Base-by-base conservation (phyloP, 2,797 vertebrate species). In the Sitta carolinensis region DNA sequence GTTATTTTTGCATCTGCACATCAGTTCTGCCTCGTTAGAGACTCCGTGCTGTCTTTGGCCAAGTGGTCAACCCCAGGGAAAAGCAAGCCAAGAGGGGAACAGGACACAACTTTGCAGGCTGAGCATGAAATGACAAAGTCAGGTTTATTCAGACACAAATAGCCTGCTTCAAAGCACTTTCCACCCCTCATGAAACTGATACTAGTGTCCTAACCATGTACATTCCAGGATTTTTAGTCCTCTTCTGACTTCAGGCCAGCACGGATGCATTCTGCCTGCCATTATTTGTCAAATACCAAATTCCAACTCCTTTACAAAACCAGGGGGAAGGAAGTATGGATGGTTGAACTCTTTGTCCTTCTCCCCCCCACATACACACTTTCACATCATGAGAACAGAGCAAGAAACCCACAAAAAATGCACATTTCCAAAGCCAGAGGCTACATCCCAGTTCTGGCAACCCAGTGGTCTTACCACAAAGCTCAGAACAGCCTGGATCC, bases 401-500 rank as follows among this genome's bases (percentile, higher is more conserved):
- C 50, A 88, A 93, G 32, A 78, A 96, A 96, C 59, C 91, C 91
- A 93, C 80, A 94, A 94, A 91, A 95, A 93, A 91, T 72, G 91
- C 76, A 63, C 76, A 82, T 87, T 93, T 84, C 87, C 57, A 63
- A 91, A 82, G 94, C 93, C 6, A 9, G 77, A 90, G 80, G 94
- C 92, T 88, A 80, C 43, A 4, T 94, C 94, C 70, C 80, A 43
- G 70, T 86, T 67, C 70, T 88, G 70, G 74, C 93, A 94, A 73
- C 9, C 16, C 73, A 86, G 66, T 30, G 80, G 38, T 76, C 87
- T 79, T 57, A 91, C 94, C 94, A 86, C 96, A 94, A 84, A 89
- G 68, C 90, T 92, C 78, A 77, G 82, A 5, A 0, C 63, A 84
- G 93, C 77, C 80, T 62, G 50, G 74, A 83, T 67, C 68, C 64